Evolutionary conservation across 2,797 vertebrate species (phyloP).

Genomic region (Hypotaenidia philippensis): DNA sequence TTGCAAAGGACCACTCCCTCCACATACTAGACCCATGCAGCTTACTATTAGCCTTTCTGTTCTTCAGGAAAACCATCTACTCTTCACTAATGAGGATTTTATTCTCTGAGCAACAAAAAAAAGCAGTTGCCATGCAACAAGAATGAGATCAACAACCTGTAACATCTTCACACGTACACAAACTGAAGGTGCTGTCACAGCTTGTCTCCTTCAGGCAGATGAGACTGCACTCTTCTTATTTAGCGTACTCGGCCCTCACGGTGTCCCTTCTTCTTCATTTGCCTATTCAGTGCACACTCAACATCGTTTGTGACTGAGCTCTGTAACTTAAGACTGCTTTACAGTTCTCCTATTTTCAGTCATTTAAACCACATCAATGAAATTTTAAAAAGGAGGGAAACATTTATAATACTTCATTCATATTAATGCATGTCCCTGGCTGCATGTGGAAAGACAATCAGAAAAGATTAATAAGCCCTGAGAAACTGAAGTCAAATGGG

Average conservation of each 20-base stretch:
- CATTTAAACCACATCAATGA: background rate
- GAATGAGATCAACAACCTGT: constrained; percentile 82
- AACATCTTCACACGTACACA: background rate
- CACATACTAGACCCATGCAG: constrained; percentile 33
- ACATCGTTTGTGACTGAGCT: background rate
- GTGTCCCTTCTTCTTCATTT: background rate
- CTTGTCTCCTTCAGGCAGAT: background rate
- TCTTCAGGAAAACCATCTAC: constrained; percentile 62
- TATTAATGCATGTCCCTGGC: background rate
- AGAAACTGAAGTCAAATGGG: constrained; percentile 29
- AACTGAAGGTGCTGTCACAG: background rate
- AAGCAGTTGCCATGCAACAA: constrained; percentile 84
- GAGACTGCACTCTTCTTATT: background rate
- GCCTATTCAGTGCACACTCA: background rate
- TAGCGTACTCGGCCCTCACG: background rate
- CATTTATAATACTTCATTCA: background rate
- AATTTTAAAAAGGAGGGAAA: background rate
- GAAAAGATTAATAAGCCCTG: constrained; percentile 4
- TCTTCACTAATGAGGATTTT: constrained; percentile 71
- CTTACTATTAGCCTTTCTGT: constrained; percentile 15
- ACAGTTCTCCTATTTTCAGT: background rate
- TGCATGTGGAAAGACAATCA: background rate
- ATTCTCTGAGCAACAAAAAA: constrained; percentile 76
- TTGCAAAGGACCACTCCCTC: constrained; percentile 36
- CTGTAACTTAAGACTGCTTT: background rate